Evolutionary conservation across 2,797 vertebrate genomes (phyloP).

Genomic region (Muraenolepis orangiensis): DNA sequence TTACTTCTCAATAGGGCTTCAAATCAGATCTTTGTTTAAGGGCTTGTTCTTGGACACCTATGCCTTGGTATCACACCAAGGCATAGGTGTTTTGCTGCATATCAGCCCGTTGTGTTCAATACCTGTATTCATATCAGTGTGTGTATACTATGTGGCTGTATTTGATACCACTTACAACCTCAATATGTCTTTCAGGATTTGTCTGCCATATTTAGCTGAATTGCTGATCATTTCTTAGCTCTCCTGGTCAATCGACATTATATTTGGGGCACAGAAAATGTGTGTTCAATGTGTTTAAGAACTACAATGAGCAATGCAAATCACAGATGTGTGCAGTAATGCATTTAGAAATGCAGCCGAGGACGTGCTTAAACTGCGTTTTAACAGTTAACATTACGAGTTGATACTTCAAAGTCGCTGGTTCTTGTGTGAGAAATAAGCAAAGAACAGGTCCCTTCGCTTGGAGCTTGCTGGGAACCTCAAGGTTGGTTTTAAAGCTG

Average conservation of each 20-base stretch:
- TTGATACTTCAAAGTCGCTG: background rate
- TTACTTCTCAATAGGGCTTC: background rate
- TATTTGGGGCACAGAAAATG: background rate
- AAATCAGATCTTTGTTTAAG: background rate
- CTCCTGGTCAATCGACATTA: background rate
- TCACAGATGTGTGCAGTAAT: background rate
- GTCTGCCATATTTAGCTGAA: background rate
- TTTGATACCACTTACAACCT: background rate
- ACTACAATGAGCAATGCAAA: background rate
- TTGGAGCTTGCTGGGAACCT: background rate
- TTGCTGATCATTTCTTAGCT: background rate
- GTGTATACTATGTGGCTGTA: background rate
- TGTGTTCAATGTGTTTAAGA: background rate
- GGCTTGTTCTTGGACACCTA: background rate
- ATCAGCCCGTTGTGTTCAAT: background rate
- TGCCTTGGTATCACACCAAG: background rate
- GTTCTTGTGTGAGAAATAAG: background rate
- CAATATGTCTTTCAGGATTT: background rate
- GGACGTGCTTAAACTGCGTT: background rate
- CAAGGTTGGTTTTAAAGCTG: background rate
- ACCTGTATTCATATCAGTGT: too few species aligned
- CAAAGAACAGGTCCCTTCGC: background rate
- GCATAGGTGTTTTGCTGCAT: background rate
- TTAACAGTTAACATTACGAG: background rate
- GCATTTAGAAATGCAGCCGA: background rate